Conservation (phyloP, 2,113 vertebrate species). For the Neopipo cinnamomea region DNA sequence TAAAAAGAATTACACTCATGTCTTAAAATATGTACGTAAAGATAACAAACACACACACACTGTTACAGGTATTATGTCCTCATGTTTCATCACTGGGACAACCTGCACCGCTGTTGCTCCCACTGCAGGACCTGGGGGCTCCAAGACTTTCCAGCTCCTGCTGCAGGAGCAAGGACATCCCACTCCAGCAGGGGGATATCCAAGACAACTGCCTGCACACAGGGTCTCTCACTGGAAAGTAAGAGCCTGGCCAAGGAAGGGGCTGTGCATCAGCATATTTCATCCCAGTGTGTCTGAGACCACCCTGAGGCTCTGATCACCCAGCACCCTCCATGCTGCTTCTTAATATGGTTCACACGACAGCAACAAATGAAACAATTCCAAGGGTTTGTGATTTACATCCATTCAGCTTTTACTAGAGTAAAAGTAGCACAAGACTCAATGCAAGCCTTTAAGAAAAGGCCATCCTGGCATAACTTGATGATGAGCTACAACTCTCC, state of each 20-base stretch:
- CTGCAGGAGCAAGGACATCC: background rate
- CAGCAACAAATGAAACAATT: background rate
- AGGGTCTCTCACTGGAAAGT: accelerated
- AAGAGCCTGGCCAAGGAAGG: background rate
- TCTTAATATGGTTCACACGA: accelerated
- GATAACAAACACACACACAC: background rate
- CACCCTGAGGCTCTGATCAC: background rate
- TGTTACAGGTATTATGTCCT: background rate
- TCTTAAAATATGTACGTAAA: background rate
- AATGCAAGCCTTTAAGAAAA: background rate
- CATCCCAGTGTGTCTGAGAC: background rate
- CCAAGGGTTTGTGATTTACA: background rate
- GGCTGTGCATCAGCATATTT: background rate
- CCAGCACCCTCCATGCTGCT: background rate
- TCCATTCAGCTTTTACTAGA: background rate
- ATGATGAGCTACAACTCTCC: background rate
- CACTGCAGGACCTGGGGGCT: background rate
- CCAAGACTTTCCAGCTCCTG: background rate
- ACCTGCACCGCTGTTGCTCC: background rate
- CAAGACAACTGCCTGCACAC: background rate
- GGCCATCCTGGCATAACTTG: background rate
- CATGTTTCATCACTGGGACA: background rate
- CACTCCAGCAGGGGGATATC: no score
- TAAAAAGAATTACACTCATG: accelerated
- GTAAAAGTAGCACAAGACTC: background rate